Percentiles rank a stretch among this genome's conserved stretches.
Conservation (phyloP, 2,113 vertebrate species). For the Sylvilagus bachmani region DNA sequence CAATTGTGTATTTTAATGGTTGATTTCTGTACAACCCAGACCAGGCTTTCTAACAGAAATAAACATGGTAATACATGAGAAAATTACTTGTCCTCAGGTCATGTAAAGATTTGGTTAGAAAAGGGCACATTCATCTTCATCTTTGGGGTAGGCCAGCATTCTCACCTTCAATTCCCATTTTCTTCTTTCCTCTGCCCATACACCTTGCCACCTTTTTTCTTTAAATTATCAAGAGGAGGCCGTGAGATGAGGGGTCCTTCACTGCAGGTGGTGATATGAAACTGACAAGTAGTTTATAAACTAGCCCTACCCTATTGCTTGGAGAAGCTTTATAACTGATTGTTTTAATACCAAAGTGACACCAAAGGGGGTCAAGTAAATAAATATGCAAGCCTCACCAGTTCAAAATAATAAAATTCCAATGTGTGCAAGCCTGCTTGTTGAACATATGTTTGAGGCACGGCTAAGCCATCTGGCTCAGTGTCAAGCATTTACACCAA, state of each 20-base stretch:
- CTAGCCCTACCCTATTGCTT: conserved; percentile 82
- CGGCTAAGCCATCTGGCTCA: conserved; percentile 99
- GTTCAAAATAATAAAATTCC: conserved; percentile 99
- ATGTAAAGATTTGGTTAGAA: conserved; percentile 34
- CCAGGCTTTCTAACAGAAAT: conserved; percentile 72
- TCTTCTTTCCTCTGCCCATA: conserved; percentile 38
- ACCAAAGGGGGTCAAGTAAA: conserved; percentile 93
- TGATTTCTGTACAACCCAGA: conserved; percentile 52
- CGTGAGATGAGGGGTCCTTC: conserved; percentile 65
- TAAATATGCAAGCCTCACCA: conserved; percentile 96
- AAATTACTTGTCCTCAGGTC: conserved; percentile 65
- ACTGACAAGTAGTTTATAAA: conserved; percentile 72
- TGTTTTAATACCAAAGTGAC: conserved; percentile 90
- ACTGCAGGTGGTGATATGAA: conserved; percentile 64
- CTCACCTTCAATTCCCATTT: conserved; percentile 51
- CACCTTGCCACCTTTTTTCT: conserved; percentile 70
- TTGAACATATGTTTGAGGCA: conserved; percentile 99
- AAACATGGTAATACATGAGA: conserved; percentile 63
- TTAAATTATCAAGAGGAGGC: conserved; percentile 72
- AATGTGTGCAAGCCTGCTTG: conserved; percentile 97
- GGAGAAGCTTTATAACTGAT: conserved; percentile 83
- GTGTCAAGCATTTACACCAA: conserved; percentile 99
- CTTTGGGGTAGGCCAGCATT: neutral
- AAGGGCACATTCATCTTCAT: neutral
- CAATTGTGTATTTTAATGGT: conserved; percentile 54